Evolutionary conservation across 2,888 invertebrate species (phyloP).

Genomic region (Lasiommata megera): DNA sequence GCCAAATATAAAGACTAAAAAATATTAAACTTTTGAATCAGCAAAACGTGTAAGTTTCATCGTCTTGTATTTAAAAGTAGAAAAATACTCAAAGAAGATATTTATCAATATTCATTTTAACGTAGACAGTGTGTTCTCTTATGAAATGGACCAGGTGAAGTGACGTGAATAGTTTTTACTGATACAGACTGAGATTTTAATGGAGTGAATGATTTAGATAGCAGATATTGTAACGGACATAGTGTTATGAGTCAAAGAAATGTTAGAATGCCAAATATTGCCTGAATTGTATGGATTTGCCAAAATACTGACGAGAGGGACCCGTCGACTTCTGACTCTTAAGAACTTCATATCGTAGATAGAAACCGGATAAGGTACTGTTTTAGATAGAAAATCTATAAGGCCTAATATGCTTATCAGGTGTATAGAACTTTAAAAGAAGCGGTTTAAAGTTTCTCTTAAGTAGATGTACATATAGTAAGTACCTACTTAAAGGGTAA

Average conservation of each 20-base stretch:
- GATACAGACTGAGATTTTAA: conserved; percentile 9
- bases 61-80: conserved; percentile 24
- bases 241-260: conserved; percentile 9
- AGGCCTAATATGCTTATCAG: conserved; percentile 38
- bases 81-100: conserved; percentile 17
- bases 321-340: no score
- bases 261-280: conserved; percentile 54
- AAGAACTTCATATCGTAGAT: conserved; percentile 74
- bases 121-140: conserved; percentile 27
- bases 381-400: conserved; percentile 31
- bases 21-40: conserved; percentile 21
- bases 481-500: conserved; percentile 11
- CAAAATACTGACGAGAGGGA: conserved; percentile 66
- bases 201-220: not conserved
- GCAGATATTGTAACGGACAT: not conserved
- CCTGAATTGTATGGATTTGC: conserved; percentile 53
- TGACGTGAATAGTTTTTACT: conserved; percentile 4
- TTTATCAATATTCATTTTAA: conserved; percentile 17
- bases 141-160: conserved; percentile 18
- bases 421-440: conserved; percentile 33
- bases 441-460: conserved; percentile 57
- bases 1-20: conserved; percentile 57
- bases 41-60: conserved; percentile 31
- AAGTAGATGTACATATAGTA: conserved; percentile 49
- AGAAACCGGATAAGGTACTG: conserved; percentile 38